These are phyloP conservation scores for Glyptemys insculpta DNA, from an alignment of 2,797 vertebrate species.

Conservation along the genomic window DNA sequence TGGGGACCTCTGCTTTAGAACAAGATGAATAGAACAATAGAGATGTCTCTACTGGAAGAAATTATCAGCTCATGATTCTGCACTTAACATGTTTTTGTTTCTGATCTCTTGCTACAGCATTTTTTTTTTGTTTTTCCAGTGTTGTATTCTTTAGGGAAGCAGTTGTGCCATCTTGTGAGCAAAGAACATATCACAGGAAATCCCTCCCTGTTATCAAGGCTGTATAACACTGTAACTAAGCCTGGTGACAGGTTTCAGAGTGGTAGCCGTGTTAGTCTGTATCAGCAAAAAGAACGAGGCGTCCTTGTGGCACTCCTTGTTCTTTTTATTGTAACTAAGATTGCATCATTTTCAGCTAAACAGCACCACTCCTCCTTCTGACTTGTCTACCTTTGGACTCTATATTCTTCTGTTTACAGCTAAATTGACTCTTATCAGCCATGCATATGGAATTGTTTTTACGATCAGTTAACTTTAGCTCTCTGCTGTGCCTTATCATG, in stretches of 20 bases:
- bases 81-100: background rate
- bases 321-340: background rate
- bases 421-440: background rate
- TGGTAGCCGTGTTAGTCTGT: too few relatives aligned
- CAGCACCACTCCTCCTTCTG: accelerated
- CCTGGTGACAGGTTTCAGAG: too few relatives aligned
- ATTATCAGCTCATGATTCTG: background rate
- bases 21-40: background rate
- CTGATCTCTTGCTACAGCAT: background rate
- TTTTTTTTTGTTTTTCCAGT: background rate
- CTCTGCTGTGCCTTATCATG: background rate
- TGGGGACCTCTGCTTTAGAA: background rate
- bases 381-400: background rate
- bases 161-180: conserved; percentile 9
- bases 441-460: background rate
- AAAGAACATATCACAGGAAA: background rate
- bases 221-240: background rate
- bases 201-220: accelerated
- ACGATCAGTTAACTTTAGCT: background rate
- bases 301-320: too few relatives aligned
- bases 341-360: background rate
- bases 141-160: background rate
- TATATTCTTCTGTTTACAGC: accelerated
- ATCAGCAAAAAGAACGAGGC: too few relatives aligned
- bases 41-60: background rate